phyloP scores from a whole-genome alignment of 2,888 invertebrate genomes.

The Diplazon laetatorius region DNA sequence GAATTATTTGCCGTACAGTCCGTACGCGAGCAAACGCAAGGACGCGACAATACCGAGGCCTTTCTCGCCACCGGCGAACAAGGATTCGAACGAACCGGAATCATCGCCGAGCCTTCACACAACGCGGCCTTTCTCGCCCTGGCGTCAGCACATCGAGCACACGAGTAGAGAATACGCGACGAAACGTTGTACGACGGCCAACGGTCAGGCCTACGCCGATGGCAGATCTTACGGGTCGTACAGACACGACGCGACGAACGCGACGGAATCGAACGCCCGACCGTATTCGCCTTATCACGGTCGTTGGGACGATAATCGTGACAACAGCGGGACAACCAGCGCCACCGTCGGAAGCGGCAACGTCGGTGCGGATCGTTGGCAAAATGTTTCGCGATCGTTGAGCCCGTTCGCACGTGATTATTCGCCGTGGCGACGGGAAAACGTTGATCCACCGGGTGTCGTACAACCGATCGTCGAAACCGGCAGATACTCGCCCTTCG shows the following conservation, averaged over 20 bases:
- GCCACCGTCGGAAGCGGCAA: no score
- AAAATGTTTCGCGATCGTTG: slow-evolving; percentile 74
- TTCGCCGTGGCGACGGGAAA: slow-evolving; percentile 81
- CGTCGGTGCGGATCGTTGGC: slow-evolving; percentile 79
- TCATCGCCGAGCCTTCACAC: slow-evolving; percentile 69
- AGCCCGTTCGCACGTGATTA: slow-evolving; percentile 81
- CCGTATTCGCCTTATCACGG: slow-evolving; percentile 76
- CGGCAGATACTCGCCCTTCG: slow-evolving; percentile 77
- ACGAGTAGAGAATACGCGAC: slow-evolving; percentile 66
- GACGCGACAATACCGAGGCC: slow-evolving; percentile 74
- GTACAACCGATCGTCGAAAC: slow-evolving; percentile 75
- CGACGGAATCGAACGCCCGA: slow-evolving; percentile 69
- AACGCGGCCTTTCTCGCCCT: slow-evolving; percentile 76
- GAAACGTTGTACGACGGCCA: slow-evolving; percentile 64
- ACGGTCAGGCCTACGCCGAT: slow-evolving; percentile 67
- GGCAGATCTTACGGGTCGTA: slow-evolving; percentile 69
- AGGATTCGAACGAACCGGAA: slow-evolving; percentile 67
- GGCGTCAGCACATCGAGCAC: slow-evolving; percentile 68
- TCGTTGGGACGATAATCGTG: slow-evolving; percentile 72
- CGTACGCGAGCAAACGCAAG: slow-evolving; percentile 78
- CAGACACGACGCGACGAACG: slow-evolving; percentile 70
- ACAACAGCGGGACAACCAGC: no score
- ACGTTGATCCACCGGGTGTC: slow-evolving; percentile 81
- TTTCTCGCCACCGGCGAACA: slow-evolving; percentile 75
- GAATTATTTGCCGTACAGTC: slow-evolving; percentile 79